Base-by-base conservation (phyloP, 2,888 invertebrate genomes). In the Eledone cirrhosa region DNA sequence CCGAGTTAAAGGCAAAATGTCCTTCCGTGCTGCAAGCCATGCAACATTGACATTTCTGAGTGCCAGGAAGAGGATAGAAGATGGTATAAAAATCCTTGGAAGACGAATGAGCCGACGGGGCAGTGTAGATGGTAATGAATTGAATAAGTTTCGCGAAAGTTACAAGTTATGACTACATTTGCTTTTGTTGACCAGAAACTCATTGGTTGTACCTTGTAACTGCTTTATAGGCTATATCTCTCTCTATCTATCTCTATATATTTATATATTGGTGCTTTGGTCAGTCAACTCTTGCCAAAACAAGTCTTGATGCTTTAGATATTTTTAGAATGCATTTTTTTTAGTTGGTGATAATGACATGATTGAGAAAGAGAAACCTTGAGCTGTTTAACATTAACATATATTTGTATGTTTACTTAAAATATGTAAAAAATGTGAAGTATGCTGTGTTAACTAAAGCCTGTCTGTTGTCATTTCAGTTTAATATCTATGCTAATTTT, bases 31-130 rank as follows among this genome's bases (percentile, higher is more conserved):
- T 8, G 90, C 91, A 53, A 89, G 91, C 80, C 91, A 91, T 81
- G 90, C 91, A 14, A 90, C 91, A 19, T 84, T 91, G 81, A 91
- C 89, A 77, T 89, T 91, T 79, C 86, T 90, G 48, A 89, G 89
- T 81, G 90, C 90, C 24, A 94, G 95, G 87, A 94, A 96, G 84
- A 92, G 96, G 85, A 95, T 98, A 87, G 97, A 98, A 91, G 95
- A 97, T 88, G 94, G 97, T 85, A 92, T 98, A 80, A 96, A 90
- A 81, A 90, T 89, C 81, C 87, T 91, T 53, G 89, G 89, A 53
- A 97, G 97, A 78, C 83, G 86, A 76, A 86, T 87, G 90, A 96
- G 95, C 90, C 95, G 96, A 91, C 94, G 95, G 89, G 95, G 95
- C 31, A 96, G 96, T 87, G 93, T 94, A 82, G 97, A 97, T 84